Percentiles rank a stretch among this genome's conserved stretches.
These are phyloP conservation scores for Lamproptera curius DNA, from an alignment of 2,888 invertebrate species.

Conservation along the genomic window DNA sequence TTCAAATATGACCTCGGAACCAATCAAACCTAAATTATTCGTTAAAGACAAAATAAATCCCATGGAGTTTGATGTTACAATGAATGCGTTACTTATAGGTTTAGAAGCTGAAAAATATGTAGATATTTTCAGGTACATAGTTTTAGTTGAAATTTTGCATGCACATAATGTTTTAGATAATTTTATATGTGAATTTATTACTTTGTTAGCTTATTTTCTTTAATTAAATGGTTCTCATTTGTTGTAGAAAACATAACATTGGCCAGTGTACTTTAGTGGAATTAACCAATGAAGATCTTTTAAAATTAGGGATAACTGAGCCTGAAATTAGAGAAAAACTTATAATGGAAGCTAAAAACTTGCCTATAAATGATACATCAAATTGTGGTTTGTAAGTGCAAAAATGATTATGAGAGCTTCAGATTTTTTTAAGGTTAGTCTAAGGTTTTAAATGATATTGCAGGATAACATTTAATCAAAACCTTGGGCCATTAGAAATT, in stretches of 20 bases:
- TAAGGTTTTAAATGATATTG: conserved; percentile 23
- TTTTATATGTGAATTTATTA: no score
- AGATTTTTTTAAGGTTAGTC: neutral
- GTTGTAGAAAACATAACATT: conserved; percentile 55
- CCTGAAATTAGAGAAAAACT: conserved; percentile 49
- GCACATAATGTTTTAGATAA: no score
- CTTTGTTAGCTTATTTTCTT: no score
- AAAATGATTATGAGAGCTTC: neutral
- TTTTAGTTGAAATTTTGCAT: no score
- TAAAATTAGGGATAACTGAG: conserved; percentile 60
- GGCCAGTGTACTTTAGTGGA: conserved; percentile 62
- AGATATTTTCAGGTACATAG: conserved; percentile 58
- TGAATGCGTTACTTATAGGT: conserved; percentile 55
- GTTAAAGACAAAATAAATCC: conserved; percentile 47
- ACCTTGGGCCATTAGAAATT: conserved; percentile 51
- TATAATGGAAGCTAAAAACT: conserved; percentile 53
- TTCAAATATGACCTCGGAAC: no score
- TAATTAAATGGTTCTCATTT: no score
- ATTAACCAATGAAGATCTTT: conserved; percentile 61
- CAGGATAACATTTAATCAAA: conserved; percentile 22
- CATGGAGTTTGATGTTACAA: conserved; percentile 57
- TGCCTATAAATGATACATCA: conserved; percentile 58
- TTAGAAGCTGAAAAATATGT: conserved; percentile 64
- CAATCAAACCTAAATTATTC: conserved; percentile 25
- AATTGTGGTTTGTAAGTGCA: conserved; percentile 11